Evolutionary conservation across 2,113 vertebrate genomes (phyloP), one percentile per base, ranked within the genome.

Genomic region (Lagopus muta): DNA sequence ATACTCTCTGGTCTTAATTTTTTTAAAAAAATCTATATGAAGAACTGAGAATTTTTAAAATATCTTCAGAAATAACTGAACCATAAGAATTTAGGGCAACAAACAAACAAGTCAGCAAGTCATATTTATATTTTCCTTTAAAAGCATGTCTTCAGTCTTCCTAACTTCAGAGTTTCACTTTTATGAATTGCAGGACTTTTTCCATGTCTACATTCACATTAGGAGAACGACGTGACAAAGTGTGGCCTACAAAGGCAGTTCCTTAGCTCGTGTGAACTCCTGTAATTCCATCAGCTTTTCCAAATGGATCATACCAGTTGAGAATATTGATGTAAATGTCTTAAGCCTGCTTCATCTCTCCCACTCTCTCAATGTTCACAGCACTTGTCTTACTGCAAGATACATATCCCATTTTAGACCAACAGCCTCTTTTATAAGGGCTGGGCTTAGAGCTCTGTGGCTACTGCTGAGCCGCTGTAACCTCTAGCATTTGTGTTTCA

Each of bases 221-320:
- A 2, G 45, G 57, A 75, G 74, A 43, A 85, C 54, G 20, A 58
- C 5, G 2, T 50, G 71, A 47, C 6, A 28, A 58, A 71, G 4
- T 0, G 0, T 47, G 22, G 14, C 13, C 12, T 60, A 36, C 10
- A 4, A 66, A 14, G 2, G 27, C 8, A 62, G 10, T 28, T 82
- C 24, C 60, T 73, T 5, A 4, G 15, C 36, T 82, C 14, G 8
- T 48, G 18, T 8, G 9, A 19, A 70, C 76, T 34, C 36, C 27
- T 21, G 24, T 38, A 40, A 32, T 66, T 85, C 57, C 22, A 36
- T 61, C 50, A 70, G 6, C 34, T 36, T 40, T 75, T 65, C 12
- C 64, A 80, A 34, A 5, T 61, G 43, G 69, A 69, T 82, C 47
- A 27, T 4, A 36, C 3, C n/a, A 47, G 3, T 28, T 18, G 47